Evolutionary conservation across 2,888 invertebrate species (phyloP), one percentile per base, ranked within the genome.

Genomic region (Scaeva pyrastri): DNA sequence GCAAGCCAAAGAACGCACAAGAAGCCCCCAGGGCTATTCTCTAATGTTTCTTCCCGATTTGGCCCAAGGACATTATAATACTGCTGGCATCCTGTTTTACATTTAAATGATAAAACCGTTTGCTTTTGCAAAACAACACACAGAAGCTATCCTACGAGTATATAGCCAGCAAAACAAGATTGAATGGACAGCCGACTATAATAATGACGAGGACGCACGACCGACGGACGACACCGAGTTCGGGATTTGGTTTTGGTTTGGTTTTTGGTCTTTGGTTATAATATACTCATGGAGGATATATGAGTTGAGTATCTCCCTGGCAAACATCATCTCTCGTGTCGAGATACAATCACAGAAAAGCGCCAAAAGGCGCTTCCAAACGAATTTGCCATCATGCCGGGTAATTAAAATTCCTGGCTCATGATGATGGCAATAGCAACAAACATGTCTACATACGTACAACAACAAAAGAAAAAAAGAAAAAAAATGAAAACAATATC

Each of bases 321-420:
- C 86, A 78, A 68, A 82, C 82, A 86, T 82, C 86, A 82, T 82
- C 77, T 86, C 82, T 86, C 82, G 82, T 86, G 86, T 86, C 77
- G 82, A 86, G 86, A 86, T 86, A 86, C 86, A 86, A 86, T 86
- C 86, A 86, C 86, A 86, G 86, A 86, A 86, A 82, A 86, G 39
- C 86, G 86, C 86, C 86, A 86, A 86, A 86, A 82, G 86, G 58
- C 77, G 77, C 77, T 58, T 74, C 52, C 73, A 74, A 82, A 86
- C 77, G 86, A 78, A 86, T 78, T 74, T 82, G 56, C 86, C 86
- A 77, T 82, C 86, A 77, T 82, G 62, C 64, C 70, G 82, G 86
- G 86, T 86, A 86, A 86, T 86, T 86, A 86, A 86, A 86, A 86
- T 86, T 86, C 82, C 82, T 81, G 68, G 77, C 82, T 86, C 73